Base-by-base conservation (phyloP, 2,888 invertebrate species). In the Erynnis tages region DNA sequence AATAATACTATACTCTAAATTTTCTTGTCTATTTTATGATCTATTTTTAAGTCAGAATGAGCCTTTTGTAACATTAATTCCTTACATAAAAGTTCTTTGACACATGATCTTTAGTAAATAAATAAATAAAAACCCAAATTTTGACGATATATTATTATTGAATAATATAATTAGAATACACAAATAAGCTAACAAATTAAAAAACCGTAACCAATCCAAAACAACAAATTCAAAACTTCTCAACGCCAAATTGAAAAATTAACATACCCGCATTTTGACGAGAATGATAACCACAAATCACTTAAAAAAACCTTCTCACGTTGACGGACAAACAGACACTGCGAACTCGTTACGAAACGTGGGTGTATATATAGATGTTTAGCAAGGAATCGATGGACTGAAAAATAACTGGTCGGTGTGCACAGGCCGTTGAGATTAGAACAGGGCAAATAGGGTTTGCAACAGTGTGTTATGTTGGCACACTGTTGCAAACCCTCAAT, bases 241-340 rank as follows among this genome's bases (percentile, higher is more conserved):
- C 7, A 27, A 11, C 30, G 14, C 13, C 3, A 60, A 25, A 40
- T 13, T 13, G 37, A 37, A 45, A 45, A 11, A 29, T 2, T 3
- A 43, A 41, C 78, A 68, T 44, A 79, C 79, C 73, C 76, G 65
- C 79, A 79, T 79, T 49, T 62, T 55, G 21, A 23, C 30, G 27
- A 50, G 35, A 21, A 37, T 14, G 4, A 3, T 11, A 16, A 29
- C 7, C 5, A 41, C 1, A 50, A 44, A 29, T 17, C 30, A 29
- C 34, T 54, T 8, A 19, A 34, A 53, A 49, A 55, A 47, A 56
- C 54, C 57, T 55, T 55, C 53, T 32, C 55, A 50, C 65, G 32
- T 50, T 53, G 59, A 68, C 48, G 44, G 53, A 61, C 60, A 29
- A 46, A 60, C 62, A 44, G 50, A 67, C 60, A 70, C 60, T 73